These are phyloP conservation scores for Pseudotriccus pelzelni DNA, from an alignment of 2,797 vertebrate genomes.

Conservation along the genomic window DNA sequence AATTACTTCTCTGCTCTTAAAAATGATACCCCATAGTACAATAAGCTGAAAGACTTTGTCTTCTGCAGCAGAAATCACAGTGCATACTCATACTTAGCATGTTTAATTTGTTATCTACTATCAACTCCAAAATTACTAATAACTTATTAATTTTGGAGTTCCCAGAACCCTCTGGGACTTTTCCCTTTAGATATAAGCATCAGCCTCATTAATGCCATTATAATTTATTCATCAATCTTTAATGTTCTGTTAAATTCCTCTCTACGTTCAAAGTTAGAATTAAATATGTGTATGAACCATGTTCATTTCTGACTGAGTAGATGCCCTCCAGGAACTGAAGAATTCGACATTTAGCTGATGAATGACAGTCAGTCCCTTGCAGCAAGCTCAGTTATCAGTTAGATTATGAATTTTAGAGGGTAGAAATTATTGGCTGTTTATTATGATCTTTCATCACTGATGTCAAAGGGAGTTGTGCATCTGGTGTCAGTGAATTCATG, in stretches of 20 bases:
- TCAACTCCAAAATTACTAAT: constrained; percentile 38
- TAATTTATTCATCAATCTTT: constrained; percentile 60
- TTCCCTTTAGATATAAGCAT: constrained; percentile 31
- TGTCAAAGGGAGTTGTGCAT: background rate
- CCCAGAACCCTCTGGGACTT: constrained; percentile 9
- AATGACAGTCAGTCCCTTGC: background rate
- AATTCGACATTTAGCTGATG: background rate
- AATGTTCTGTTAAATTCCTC: constrained; percentile 55
- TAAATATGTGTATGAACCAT: constrained; percentile 25
- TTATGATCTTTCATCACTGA: background rate
- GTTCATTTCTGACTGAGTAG: constrained; percentile 29
- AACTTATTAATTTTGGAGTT: constrained; percentile 39
- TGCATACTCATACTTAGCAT: background rate
- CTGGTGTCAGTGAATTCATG: background rate
- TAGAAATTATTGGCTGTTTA: background rate
- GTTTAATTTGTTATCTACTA: constrained; percentile 49
- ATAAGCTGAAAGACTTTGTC: background rate
- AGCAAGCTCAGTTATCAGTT: background rate
- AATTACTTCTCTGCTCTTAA: background rate
- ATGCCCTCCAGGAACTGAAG: background rate
- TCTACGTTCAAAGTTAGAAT: constrained; percentile 20
- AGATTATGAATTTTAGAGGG: background rate
- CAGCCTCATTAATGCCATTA: constrained; percentile 30
- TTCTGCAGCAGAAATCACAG: constrained; percentile 2
- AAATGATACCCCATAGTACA: background rate